A percentile compares a stretch with the other conserved stretches of the same genome.
Conservation (phyloP, 2,888 invertebrate species). For the Cenopis cana region DNA sequence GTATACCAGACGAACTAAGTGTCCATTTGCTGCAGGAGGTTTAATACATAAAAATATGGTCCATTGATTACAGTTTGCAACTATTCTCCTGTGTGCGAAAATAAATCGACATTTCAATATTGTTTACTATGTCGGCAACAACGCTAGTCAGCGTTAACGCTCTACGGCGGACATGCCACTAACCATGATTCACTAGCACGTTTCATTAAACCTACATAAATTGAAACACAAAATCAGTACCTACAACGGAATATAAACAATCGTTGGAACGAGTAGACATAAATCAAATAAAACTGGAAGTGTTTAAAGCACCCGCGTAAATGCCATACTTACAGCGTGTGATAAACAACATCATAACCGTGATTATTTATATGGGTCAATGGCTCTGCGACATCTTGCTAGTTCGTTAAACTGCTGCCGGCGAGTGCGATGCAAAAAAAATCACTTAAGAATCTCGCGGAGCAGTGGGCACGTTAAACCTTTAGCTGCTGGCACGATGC, state of each 20-base stretch:
- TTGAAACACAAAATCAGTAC: not conserved
- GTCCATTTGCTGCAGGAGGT: slow-evolving; percentile 21
- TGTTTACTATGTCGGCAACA: slow-evolving; percentile 17
- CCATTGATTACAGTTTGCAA: slow-evolving; percentile 12
- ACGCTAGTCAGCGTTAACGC: slow-evolving; percentile 12
- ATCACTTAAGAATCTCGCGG: slow-evolving; percentile 77
- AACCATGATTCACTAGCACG: not conserved
- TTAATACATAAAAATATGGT: not conserved
- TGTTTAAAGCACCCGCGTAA: slow-evolving; percentile 55
- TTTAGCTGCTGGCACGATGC: slow-evolving; percentile 75
- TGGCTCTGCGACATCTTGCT: slow-evolving; percentile 75
- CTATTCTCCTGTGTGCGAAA: not conserved
- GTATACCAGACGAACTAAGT: slow-evolving; percentile 3
- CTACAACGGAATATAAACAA: not conserved
- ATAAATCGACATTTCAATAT: slow-evolving; percentile 19
- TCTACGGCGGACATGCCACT: not conserved
- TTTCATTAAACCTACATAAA: not conserved
- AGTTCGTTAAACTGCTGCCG: slow-evolving; percentile 75
- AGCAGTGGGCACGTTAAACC: slow-evolving; percentile 74
- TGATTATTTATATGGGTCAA: slow-evolving; percentile 75
- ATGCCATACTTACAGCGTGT: slow-evolving; percentile 61
- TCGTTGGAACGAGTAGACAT: slow-evolving; percentile 45
- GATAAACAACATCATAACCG: slow-evolving; percentile 72
- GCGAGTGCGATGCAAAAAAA: slow-evolving; percentile 73
- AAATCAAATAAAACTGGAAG: slow-evolving; percentile 54